Base-by-base conservation (phyloP, 2,797 vertebrate genomes). In the Bradypodion ventrale region DNA sequence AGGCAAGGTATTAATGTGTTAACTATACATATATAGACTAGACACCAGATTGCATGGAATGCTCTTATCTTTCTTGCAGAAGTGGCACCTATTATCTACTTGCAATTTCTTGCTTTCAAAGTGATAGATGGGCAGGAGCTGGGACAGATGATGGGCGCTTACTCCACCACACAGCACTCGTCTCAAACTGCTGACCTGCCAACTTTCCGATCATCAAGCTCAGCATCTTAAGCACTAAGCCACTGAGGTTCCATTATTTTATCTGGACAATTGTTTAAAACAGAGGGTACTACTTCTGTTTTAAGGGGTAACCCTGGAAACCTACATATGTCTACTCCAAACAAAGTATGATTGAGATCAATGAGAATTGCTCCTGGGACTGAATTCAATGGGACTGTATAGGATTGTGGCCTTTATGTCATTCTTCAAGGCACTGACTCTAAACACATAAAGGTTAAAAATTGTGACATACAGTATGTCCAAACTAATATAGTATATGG, bases 341-440 rank as follows among this genome's bases (percentile, higher is more conserved):
- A 65, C n/a, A 65, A 82, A 35, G 19, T 21, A 21, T 23, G 15
- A 7, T 19, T 9, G 13, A n/a, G 27, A n/a, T 74, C 42, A 29
- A 52, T 49, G 46, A 46, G 46, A 49, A 49, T 49, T 49, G 13
- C 46, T 7, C 46, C 46, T 68, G 29, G 63, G 44, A 35, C 4
- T 49, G 25, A n/a, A 44, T 49, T 56, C 75, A 23, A 76, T 12
- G 23, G 37, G 8, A 76, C 4, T 60, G 21, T 27, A 79, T 2
- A 32, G 27, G 29, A 78, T 10, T 65, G 19, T 27, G 16, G 19
- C 29, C 42, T 46, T 69, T 63, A 44, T 2, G 5, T 44, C 35
- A 74, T 19, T 69, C 82, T 87, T 49, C 29, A 74, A 83, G 69
- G 79, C n/a, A 75, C 81, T 73, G 75, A 29, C 5, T 69, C 35